Evolutionary conservation across 2,113 vertebrate genomes (phyloP).

Genomic region (Oncorhynchus kisutch): DNA sequence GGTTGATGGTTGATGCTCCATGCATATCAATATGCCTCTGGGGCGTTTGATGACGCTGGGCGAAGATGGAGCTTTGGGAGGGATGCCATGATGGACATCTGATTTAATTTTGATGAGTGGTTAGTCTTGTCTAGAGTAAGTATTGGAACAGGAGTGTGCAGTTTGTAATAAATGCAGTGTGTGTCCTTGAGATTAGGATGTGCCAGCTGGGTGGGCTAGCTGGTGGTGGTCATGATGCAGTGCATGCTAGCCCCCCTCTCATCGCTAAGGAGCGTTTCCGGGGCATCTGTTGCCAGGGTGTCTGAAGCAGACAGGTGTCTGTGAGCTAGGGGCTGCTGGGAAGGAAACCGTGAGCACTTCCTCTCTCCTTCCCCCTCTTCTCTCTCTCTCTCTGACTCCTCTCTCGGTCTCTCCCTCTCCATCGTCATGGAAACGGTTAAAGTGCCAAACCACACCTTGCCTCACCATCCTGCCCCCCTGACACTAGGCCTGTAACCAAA

Average conservation of each 20-base stretch:
- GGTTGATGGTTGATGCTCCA: background rate
- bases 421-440: background rate
- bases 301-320: constrained; percentile 62
- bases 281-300: constrained; percentile 42
- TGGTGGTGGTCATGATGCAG: constrained; percentile 14
- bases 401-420: background rate
- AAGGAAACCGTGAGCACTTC: constrained; percentile 21
- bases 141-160: background rate
- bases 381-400: accelerated
- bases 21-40: constrained; percentile 11
- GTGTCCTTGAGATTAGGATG: constrained; percentile 58
- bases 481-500: background rate
- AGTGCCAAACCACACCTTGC: background rate
- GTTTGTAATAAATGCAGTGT: constrained; percentile 1
- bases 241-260: background rate
- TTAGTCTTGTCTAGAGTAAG: background rate
- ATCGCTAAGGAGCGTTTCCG: constrained; percentile 25
- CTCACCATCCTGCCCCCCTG: background rate
- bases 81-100: constrained; percentile 11
- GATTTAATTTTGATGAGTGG: background rate
- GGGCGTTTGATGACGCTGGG: constrained; percentile 5
- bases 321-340: background rate
- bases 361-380: background rate
- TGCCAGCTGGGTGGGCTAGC: background rate
- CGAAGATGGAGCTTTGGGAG: constrained; percentile 24